phyloP scores from a whole-genome alignment of 2,888 invertebrate genomes.

The Diarsia dahlii region DNA sequence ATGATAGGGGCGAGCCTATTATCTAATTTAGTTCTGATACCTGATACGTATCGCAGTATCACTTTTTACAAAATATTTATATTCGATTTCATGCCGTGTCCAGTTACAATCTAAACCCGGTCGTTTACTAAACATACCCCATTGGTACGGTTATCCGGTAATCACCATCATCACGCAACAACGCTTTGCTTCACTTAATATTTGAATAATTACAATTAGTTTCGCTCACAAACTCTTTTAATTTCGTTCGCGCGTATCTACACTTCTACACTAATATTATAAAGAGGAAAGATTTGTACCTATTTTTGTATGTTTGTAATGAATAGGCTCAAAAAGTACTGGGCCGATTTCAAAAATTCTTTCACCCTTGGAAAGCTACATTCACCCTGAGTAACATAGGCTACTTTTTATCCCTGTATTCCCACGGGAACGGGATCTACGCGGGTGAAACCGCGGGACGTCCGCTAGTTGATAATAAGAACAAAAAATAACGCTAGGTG shows the following conservation, averaged over 20 bases:
- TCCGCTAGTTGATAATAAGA: too few species aligned
- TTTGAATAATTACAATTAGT: conserved; percentile 15
- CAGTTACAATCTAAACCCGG: conserved; percentile 4
- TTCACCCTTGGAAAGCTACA: too few species aligned
- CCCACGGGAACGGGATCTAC: too few species aligned
- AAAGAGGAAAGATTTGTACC: too few species aligned
- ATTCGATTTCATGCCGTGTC: not conserved
- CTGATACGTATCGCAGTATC: not conserved
- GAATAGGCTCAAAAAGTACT: too few species aligned
- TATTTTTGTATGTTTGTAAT: too few species aligned
- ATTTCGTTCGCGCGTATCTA: conserved; percentile 9
- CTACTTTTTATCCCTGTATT: too few species aligned
- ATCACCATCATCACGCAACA: conserved; percentile 33
- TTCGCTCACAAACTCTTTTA: conserved; percentile 20
- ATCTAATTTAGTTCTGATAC: not conserved
- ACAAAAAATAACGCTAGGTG: too few species aligned
- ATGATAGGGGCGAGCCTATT: not conserved
- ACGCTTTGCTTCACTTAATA: not conserved
- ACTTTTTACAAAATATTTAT: conserved; percentile 1
- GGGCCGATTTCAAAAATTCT: too few species aligned
- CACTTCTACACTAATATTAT: too few species aligned
- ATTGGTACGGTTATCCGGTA: not conserved
- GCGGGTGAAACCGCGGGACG: too few species aligned
- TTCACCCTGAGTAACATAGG: too few species aligned
- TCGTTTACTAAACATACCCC: not conserved